phyloP scores from a whole-genome alignment of 2,888 invertebrate species.

The Cabera pusaria region DNA sequence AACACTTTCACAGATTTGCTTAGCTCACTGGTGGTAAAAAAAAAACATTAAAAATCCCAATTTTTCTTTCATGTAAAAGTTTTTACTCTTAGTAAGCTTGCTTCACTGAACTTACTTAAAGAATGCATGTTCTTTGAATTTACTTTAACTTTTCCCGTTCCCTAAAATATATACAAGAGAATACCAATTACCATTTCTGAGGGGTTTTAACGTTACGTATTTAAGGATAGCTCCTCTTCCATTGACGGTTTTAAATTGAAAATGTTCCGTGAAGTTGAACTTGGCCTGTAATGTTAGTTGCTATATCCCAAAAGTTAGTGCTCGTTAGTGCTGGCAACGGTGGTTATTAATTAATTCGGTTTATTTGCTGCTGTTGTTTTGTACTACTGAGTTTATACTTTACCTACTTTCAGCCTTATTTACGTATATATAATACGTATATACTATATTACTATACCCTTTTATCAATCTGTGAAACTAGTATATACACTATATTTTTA shows the following conservation, averaged over 20 bases:
- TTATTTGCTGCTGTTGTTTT: constrained; percentile 18
- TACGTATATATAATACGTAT: no score
- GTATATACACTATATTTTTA: no score
- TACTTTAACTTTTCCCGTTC: constrained; percentile 10
- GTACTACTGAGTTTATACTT: no score
- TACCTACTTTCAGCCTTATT: no score
- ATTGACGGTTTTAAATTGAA: constrained; percentile 26
- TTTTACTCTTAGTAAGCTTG: no score
- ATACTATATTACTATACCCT: no score
- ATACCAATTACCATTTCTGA: constrained; percentile 14
- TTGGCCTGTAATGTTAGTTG: constrained; percentile 28
- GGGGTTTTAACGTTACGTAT: not conserved
- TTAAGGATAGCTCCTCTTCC: constrained; percentile 9
- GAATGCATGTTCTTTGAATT: constrained; percentile 14
- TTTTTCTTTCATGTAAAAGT: no score
- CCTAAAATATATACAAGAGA: constrained; percentile 5
- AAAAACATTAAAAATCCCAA: no score
- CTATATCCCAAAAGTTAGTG: constrained; percentile 30
- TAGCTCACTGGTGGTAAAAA: no score
- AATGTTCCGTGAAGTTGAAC: constrained; percentile 26
- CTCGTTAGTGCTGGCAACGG: constrained; percentile 26
- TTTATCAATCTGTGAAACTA: no score
- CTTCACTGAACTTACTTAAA: no score
- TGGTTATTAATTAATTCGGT: constrained; percentile 32
- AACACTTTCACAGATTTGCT: no score